Evolutionary conservation across 1,140 invertebrate genomes (phyloP).

Genomic region (Triops longicaudatus): DNA sequence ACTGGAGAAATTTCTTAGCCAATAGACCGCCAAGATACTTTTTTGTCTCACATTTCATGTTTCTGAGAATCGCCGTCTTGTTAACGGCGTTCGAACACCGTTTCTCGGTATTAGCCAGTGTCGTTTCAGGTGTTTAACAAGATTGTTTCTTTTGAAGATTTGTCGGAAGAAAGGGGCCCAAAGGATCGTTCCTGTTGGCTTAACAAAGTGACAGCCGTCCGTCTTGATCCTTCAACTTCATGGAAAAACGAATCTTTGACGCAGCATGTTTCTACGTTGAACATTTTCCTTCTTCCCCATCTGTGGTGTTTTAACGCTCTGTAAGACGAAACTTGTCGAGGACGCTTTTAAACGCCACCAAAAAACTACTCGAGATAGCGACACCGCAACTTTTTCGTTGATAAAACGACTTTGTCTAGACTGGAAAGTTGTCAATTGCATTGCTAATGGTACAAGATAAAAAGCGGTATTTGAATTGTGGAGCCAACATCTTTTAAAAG

Average conservation of each 20-base stretch:
- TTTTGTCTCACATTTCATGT: not conserved
- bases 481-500: not conserved
- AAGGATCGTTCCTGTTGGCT: not conserved
- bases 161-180: not conserved
- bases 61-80: not conserved
- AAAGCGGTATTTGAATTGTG: not conserved
- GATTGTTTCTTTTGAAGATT: conserved; percentile 7
- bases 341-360: not conserved
- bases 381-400: not conserved
- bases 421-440: not conserved
- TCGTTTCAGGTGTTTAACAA: conserved; percentile 2
- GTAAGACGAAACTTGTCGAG: no score
- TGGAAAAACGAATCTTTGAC: not conserved
- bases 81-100: not conserved
- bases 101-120: not conserved
- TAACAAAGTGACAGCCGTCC: conserved; percentile 3
- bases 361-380: conserved; percentile 12
- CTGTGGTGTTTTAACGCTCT: no score
- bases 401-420: not conserved
- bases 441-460: not conserved
- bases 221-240: not conserved
- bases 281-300: not conserved
- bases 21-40: not conserved
- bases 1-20: not conserved
- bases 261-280: not conserved